A percentile compares a stretch with the other conserved stretches of the same genome.
phyloP scores from a whole-genome alignment of 1,140 invertebrate species.

The Formica exsecta region DNA sequence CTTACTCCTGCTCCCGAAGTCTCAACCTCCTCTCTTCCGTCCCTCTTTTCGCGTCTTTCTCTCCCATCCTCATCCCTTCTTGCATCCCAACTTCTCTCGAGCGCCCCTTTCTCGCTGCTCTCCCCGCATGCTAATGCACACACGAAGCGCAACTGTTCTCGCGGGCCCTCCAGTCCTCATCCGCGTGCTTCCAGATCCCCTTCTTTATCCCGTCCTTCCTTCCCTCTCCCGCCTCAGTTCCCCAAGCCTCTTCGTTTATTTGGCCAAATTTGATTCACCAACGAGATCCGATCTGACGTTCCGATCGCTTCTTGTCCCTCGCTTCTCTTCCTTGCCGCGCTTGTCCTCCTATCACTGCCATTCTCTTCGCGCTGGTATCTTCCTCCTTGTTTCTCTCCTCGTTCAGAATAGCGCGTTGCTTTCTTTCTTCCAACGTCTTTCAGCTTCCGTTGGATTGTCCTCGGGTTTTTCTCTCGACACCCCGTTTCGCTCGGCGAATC shows the following conservation, averaged over 20 bases:
- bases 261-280: conserved; percentile 84
- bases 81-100: conserved; percentile 19
- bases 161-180: conserved; percentile 71
- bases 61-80: not conserved
- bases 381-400: conserved; percentile 20
- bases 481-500: conserved; percentile 68
- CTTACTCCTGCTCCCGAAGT: conserved; percentile 57
- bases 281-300: conserved; percentile 82
- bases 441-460: conserved; percentile 42
- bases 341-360: conserved; percentile 43
- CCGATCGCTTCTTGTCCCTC: conserved; percentile 81
- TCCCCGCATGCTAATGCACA: conserved; percentile 83
- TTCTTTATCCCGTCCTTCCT: conserved; percentile 12
- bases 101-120: conserved; percentile 73
- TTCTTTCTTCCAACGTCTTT: conserved; percentile 32
- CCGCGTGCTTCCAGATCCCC: conserved; percentile 41
- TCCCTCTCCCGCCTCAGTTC: conserved; percentile 32
- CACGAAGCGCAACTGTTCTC: conserved; percentile 84
- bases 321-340: conserved; percentile 48
- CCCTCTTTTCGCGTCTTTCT: conserved; percentile 44
- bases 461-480: conserved; percentile 75
- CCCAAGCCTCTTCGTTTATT: conserved; percentile 77
- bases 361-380: conserved; percentile 3
- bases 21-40: conserved; percentile 54
- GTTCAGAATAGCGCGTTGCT: not conserved